Conservation (phyloP, 92 coral and sea anemone species). For the Diadumene lineata region DNA sequence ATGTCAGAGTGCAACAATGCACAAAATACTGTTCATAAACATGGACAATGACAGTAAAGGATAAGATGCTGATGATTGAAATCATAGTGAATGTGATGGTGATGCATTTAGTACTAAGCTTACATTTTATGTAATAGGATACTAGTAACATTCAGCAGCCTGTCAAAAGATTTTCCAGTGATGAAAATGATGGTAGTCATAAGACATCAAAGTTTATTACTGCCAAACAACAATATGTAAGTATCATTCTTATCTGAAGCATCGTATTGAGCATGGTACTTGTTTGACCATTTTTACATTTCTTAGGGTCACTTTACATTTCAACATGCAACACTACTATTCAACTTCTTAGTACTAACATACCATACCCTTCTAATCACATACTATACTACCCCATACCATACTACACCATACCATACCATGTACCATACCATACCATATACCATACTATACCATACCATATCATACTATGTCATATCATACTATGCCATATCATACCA, state of each 20-base stretch:
- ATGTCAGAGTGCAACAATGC: no score
- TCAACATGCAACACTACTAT: no score
- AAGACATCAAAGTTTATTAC: conserved; percentile 65
- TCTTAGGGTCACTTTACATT: no score
- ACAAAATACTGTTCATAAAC: not conserved
- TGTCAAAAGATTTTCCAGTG: conserved; percentile 3
- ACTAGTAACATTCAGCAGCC: conserved; percentile 20
- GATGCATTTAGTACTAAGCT: not conserved
- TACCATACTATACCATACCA: no score
- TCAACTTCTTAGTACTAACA: no score
- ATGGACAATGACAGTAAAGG: not conserved
- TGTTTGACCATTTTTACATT: no score
- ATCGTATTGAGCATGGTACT: not conserved
- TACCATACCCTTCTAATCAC: no score
- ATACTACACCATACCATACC: no score
- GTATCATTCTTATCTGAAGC: conserved; percentile 13
- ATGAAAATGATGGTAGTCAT: conserved; percentile 33
- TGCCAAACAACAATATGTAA: conserved; percentile 88
- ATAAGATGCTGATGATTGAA: not conserved
- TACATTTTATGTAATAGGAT: not conserved
- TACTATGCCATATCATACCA: no score
- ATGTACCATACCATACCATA: no score
- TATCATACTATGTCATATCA: no score
- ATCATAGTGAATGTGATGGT: not conserved
- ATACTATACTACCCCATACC: no score